A percentile compares a stretch with the other conserved stretches of the same genome.
phyloP scores from a whole-genome alignment of 2,113 vertebrate genomes.

The Bos javanicus region DNA sequence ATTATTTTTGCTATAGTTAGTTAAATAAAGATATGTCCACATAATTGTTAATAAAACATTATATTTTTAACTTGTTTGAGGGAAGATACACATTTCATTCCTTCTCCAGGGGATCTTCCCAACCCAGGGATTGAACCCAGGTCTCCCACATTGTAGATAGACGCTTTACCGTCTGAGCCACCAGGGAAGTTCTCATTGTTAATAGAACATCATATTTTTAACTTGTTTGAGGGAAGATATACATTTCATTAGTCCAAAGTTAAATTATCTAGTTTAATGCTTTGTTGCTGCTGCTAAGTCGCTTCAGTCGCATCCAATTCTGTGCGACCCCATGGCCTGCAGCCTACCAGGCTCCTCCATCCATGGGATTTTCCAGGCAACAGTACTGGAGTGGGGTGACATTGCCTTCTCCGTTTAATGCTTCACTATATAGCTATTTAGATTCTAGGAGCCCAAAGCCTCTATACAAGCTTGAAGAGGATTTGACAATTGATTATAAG shows the following conservation, averaged over 20 bases:
- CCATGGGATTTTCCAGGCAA: no score
- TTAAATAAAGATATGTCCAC: slow-evolving; percentile 26
- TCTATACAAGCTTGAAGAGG: slow-evolving; percentile 22
- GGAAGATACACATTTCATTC: neutral
- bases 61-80: slow-evolving; percentile 39
- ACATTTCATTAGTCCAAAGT: slow-evolving; percentile 68
- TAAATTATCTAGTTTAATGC: slow-evolving; percentile 59
- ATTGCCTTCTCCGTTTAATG: neutral
- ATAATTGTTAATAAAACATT: neutral
- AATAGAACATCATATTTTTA: slow-evolving; percentile 6
- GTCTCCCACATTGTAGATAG: no score
- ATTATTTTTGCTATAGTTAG: neutral
- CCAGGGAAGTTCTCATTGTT: neutral
- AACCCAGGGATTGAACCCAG: no score
- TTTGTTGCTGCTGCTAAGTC: neutral
- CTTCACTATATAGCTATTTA: neutral
- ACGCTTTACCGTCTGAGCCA: no score
- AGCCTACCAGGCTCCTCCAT: no score
- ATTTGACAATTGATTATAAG: slow-evolving; percentile 51
- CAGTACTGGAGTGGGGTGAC: no score
- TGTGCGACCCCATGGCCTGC: no score
- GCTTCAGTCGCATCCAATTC: no score
- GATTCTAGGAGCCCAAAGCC: slow-evolving; percentile 27
- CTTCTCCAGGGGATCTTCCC: no score
- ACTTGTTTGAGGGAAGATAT: slow-evolving; percentile 45